Base-by-base conservation (phyloP, 2,797 vertebrate genomes). In the Poecilia wingei region DNA sequence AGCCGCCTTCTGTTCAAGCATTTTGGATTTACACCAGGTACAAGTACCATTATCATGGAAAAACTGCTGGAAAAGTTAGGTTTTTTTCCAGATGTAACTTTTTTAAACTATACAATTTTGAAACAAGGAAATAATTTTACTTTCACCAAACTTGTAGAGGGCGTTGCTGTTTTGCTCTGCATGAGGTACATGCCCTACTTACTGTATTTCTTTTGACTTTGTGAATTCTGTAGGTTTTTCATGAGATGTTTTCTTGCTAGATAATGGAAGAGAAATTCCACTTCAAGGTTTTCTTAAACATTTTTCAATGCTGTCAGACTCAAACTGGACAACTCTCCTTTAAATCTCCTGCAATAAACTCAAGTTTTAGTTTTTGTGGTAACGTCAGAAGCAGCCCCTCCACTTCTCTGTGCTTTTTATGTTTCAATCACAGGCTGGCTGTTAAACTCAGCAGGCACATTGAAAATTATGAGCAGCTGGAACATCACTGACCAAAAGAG, bases 401-500 rank as follows among this genome's bases (percentile, higher is more conserved):
- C 9, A 41, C 10, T 13, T 31, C n/a, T 43, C 25, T 45, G 28
- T 70, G 36, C n/a, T 70, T 39, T 53, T 77, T 43, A 55, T 76
- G 9, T 53, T 68, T 41, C n/a, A 22, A 10, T 77, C 31, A 41
- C 25, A 70, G n/a, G 45, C 45, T 76, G 3, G 33, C 33, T 69
- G 75, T 36, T 77, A 55, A 8, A 39, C 14, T 33, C 66, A 33
- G 66, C 49, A 68, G 61, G 75, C 75, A 41, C 28, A 28, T n/a
- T 51, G 61, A 39, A 31, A n/a, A n/a, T 36, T 14, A 66, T 6
- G 28, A 76, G 74, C 74, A 76, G 45, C 47, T 70, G 47, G 64
- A 31, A 28, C 28, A 36, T 5, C n/a, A 16, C 25, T 41, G 64
- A 69, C 74, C 55, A 36, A 47, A 75, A 47, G 43, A n/a, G 43